Base-by-base conservation (phyloP, 2,113 vertebrate species). In the Brachypteracias leptosomus region DNA sequence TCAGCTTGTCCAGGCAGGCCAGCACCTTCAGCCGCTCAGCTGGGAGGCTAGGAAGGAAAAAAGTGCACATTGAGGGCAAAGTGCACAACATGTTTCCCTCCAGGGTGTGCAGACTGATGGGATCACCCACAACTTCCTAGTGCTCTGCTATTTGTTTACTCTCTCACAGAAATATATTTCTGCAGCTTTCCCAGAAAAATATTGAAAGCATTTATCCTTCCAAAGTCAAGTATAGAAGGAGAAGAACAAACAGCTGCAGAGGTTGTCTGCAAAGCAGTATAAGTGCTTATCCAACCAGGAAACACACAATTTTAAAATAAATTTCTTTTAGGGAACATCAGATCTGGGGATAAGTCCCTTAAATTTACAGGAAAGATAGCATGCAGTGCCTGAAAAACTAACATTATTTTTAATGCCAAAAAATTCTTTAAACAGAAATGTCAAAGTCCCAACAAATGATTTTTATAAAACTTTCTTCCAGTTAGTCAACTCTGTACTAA, bases 1-100 rank as follows among this genome's bases (percentile, higher is more conserved):
- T 96, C 78, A 98, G 96, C 17, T 93, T 95, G 35, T 91, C 89
- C 67, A 99, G 79, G 93, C 95, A 98, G 71, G 93, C 88, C 6
- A 99, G 94, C 75, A 99, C 95, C 20, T 92, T 61, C 78, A 98
- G 85, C 67, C 97, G 98, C 54, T 98, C 96, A 2, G 87, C 96
- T 19, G 97, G 90, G 31, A 65, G 81, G 47, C 99, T 99, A 55
- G 36, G 82, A 95, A 79, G 58, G 46, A 47, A 89, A 95, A 61
- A 31, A 35, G 88, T 24, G 22, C 26, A 68, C 35, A 33, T 17
- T 46, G 22, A 91, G 35, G 74, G 58, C 40, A 89, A 94, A 93
- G 82, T 26, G 24, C 26, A 77, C 19, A 25, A 24, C n/a, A 25
- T 31, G 57, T n/a, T 84, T 89, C 63, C 54, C 72, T 44, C 46